A percentile compares a stretch with the other conserved stretches of the same genome.
These are phyloP conservation scores for Morpho helenor DNA, from an alignment of 2,888 invertebrate genomes.

Conservation along the genomic window DNA sequence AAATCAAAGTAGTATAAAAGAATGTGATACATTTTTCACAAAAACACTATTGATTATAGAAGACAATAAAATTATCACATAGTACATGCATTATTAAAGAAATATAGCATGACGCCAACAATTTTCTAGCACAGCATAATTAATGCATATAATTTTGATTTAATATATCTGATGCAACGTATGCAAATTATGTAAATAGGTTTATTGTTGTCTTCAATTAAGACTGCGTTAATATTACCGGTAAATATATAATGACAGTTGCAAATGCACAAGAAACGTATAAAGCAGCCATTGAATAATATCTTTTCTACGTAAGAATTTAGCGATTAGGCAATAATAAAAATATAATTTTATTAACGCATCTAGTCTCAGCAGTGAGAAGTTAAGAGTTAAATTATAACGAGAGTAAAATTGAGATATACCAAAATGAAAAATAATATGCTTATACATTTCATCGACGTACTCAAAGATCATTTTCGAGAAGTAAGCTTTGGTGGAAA, in stretches of 20 bases:
- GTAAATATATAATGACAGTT: slow-evolving; percentile 1
- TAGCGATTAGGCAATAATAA: no score
- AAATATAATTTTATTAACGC: no score
- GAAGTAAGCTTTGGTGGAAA: no score
- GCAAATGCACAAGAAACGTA: neutral
- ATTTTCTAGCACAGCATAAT: slow-evolving; percentile 7
- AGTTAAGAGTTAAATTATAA: no score
- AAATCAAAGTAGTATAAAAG: no score
- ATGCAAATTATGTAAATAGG: slow-evolving; percentile 10
- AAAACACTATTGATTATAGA: neutral
- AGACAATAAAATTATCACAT: neutral
- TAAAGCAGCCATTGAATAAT: neutral
- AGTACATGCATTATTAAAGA: neutral
- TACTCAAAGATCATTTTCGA: no score
- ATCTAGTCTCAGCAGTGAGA: no score
- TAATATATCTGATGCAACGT: slow-evolving; percentile 6
- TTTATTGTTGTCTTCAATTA: slow-evolving; percentile 9
- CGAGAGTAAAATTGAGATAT: no score
- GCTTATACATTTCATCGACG: no score
- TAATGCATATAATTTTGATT: slow-evolving; percentile 4
- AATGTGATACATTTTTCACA: no score
- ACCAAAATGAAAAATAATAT: no score
- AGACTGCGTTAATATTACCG: neutral
- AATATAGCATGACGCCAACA: slow-evolving; percentile 1
- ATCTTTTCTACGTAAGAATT: no score